phyloP scores from a whole-genome alignment of 1,140 invertebrate species.

The Coelopa frigida region DNA sequence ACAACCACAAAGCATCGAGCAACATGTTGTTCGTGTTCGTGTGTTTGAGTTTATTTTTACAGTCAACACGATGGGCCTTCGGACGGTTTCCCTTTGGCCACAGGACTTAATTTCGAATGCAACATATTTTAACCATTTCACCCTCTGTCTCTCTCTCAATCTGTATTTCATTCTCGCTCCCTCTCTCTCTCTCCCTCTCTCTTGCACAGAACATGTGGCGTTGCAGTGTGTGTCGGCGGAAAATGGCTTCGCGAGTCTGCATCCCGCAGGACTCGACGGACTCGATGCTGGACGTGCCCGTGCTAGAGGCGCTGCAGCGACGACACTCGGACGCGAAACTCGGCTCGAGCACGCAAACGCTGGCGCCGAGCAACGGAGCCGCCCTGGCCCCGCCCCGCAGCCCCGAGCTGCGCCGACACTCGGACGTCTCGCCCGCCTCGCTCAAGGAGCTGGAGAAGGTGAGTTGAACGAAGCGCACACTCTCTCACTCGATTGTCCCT shows the following conservation, averaged over 20 bases:
- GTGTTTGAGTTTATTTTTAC: too few species aligned
- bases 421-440: constrained; percentile 75
- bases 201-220: constrained; percentile 68
- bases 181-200: too few species aligned
- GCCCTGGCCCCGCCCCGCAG: constrained; percentile 66
- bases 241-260: constrained; percentile 62
- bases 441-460: constrained; percentile 79
- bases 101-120: too few species aligned
- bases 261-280: constrained; percentile 70
- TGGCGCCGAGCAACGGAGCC: constrained; percentile 46
- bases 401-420: constrained; percentile 69
- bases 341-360: constrained; percentile 47
- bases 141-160: too few species aligned
- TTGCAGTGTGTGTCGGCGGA: constrained; percentile 72
- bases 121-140: too few species aligned
- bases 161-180: too few species aligned
- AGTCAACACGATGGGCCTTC: too few species aligned
- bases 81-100: too few species aligned
- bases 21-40: too few species aligned
- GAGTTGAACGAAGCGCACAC: too few species aligned
- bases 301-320: constrained; percentile 64
- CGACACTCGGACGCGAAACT: constrained; percentile 73
- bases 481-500: not conserved
- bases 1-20: too few species aligned
- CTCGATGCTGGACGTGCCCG: constrained; percentile 68